These are phyloP conservation scores for Melanerpes formicivorus DNA, from an alignment of 2,113 vertebrate genomes.

Conservation along the genomic window DNA sequence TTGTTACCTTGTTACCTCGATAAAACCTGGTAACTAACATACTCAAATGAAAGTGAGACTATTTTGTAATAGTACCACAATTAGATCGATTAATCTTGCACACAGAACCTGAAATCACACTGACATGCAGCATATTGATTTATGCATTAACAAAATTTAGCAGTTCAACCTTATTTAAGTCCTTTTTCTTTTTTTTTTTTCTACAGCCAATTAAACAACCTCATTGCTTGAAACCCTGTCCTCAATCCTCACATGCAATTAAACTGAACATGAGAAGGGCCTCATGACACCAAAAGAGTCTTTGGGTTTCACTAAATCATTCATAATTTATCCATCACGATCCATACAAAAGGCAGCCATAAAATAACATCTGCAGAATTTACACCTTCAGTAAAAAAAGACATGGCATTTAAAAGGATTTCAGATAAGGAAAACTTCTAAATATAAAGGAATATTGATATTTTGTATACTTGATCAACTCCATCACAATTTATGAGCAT, in stretches of 20 bases:
- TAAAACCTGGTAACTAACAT: conserved; percentile 12
- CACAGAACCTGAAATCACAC: conserved; percentile 70
- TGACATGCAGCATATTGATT: conserved; percentile 45
- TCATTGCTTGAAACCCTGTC: conserved; percentile 62
- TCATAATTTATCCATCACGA: conserved; percentile 34
- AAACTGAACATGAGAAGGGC: conserved; percentile 60
- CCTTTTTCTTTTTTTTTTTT: conserved; percentile 68
- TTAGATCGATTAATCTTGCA: conserved; percentile 77
- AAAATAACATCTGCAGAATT: conserved; percentile 15
- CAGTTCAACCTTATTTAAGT: conserved; percentile 79
- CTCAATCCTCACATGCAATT: conserved; percentile 63
- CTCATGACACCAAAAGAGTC: conserved; percentile 13
- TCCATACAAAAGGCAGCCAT: neutral
- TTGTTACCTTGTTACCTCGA: neutral
- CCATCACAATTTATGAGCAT: neutral
- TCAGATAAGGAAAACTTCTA: neutral
- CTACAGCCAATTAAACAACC: conserved; percentile 81
- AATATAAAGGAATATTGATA: neutral
- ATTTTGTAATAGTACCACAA: conserved; percentile 53
- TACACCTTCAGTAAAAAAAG: neutral
- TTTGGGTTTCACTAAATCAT: conserved; percentile 37
- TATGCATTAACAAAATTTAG: conserved; percentile 72
- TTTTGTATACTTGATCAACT: neutral
- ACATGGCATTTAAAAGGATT: conserved; percentile 1
- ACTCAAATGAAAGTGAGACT: conserved; percentile 50